Evolutionary conservation across 53 echinoderm and acorn worm genomes (phyloP).

Genomic region (Holothuria scabra): DNA sequence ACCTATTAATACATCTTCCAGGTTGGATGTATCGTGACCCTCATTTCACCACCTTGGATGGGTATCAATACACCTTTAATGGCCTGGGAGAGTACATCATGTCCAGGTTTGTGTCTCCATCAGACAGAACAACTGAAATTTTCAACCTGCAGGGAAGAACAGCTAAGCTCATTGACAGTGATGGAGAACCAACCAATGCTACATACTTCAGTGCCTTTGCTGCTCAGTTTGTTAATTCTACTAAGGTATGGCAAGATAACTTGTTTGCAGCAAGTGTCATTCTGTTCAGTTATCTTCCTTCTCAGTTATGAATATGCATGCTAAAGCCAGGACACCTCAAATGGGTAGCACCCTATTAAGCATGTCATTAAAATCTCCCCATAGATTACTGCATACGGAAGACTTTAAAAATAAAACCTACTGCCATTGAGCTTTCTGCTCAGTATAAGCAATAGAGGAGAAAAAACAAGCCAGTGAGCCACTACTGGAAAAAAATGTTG

Average conservation of each 20-base stretch:
- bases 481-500: no score
- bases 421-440: no score
- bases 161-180: slow-evolving; percentile 15
- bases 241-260: slow-evolving; percentile 37
- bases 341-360: no score
- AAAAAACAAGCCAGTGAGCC: no score
- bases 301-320: no score
- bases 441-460: no score
- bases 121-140: background rate
- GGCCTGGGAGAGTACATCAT: slow-evolving; percentile 90
- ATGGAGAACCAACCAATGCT: slow-evolving; percentile 20
- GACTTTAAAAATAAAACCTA: no score
- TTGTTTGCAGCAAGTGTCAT: background rate
- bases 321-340: no score
- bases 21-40: slow-evolving; percentile 87
- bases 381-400: no score
- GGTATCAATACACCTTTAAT: slow-evolving; percentile 82
- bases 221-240: slow-evolving; percentile 29
- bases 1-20: slow-evolving; percentile 42
- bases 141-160: slow-evolving; percentile 61
- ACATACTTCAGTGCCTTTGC: slow-evolving; percentile 64
- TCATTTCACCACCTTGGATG: slow-evolving; percentile 87
- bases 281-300: no score
- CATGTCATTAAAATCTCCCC: no score
- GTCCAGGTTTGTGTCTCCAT: slow-evolving; percentile 39